Evolutionary conservation across 1,140 invertebrate species (phyloP).

Genomic region (Apis laboriosa): DNA sequence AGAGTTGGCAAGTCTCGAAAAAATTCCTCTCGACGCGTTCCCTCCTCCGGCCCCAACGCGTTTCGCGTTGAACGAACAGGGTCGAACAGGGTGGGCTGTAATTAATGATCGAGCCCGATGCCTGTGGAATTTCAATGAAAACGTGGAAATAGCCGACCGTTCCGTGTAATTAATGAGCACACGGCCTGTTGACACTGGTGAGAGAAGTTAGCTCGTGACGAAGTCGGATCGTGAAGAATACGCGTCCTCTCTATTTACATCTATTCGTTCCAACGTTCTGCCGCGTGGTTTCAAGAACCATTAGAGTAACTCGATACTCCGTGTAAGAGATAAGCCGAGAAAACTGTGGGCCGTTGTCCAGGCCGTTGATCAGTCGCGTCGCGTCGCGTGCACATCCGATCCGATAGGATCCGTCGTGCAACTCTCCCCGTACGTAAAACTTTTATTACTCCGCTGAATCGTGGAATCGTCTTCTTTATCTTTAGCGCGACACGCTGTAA

Average conservation of each 20-base stretch:
- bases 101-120: conserved; percentile 23
- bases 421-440: conserved; percentile 17
- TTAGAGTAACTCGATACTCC: conserved; percentile 45
- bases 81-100: neutral
- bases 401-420: conserved; percentile 52
- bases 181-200: neutral
- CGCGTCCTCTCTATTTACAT: no score
- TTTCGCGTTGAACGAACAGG: no score
- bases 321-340: conserved; percentile 53
- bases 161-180: conserved; percentile 25
- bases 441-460: conserved; percentile 25
- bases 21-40: neutral
- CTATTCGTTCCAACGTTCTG: no score
- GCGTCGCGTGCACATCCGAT: conserved; percentile 48
- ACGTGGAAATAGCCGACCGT: neutral
- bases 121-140: neutral
- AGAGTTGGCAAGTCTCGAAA: neutral
- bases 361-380: conserved; percentile 50
- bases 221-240: neutral
- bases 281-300: neutral
- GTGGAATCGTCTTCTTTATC: no score
- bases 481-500: neutral
- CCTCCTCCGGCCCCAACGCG: no score
- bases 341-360: conserved; percentile 41
- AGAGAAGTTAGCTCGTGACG: conserved; percentile 4